Evolutionary conservation across 1,140 invertebrate species (phyloP).

Genomic region (Venturia canescens): DNA sequence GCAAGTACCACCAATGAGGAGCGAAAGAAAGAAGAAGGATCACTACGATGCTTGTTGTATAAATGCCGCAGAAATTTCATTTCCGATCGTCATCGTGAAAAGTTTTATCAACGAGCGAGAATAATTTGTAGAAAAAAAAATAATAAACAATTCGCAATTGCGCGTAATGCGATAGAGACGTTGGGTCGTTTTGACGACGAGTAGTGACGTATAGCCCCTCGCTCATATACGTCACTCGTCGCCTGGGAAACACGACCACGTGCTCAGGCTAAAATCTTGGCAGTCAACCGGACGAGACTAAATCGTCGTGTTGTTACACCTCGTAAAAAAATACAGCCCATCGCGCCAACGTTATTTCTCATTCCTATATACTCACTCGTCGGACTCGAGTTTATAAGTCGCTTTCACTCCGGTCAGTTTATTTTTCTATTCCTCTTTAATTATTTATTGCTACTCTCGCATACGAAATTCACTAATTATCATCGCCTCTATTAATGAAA

Average conservation of each 20-base stretch:
- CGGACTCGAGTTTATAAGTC: background rate
- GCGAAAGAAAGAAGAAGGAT: too few species aligned
- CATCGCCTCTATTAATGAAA: background rate
- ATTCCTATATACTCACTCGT: background rate
- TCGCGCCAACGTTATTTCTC: background rate
- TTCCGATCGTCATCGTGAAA: too few species aligned
- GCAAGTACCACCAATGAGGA: too few species aligned
- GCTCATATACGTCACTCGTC: background rate
- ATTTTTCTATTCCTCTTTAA: background rate
- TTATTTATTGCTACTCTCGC: too few species aligned
- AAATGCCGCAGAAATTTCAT: too few species aligned
- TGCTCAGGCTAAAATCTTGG: background rate
- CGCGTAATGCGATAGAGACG: background rate
- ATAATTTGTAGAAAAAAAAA: background rate
- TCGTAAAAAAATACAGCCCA: background rate
- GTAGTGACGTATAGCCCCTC: too few species aligned
- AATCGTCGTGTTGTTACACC: background rate
- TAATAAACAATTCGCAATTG: constrained; percentile 19
- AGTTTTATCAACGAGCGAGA: background rate
- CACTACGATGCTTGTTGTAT: too few species aligned
- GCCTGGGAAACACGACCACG: background rate
- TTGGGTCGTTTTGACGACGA: background rate
- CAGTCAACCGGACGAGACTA: background rate
- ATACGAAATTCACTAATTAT: too few species aligned
- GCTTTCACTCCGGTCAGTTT: constrained; percentile 10